Evolutionary conservation across 2,797 vertebrate species (phyloP), one percentile per base, ranked within the genome.

Genomic region (Mionectes olivaceus): DNA sequence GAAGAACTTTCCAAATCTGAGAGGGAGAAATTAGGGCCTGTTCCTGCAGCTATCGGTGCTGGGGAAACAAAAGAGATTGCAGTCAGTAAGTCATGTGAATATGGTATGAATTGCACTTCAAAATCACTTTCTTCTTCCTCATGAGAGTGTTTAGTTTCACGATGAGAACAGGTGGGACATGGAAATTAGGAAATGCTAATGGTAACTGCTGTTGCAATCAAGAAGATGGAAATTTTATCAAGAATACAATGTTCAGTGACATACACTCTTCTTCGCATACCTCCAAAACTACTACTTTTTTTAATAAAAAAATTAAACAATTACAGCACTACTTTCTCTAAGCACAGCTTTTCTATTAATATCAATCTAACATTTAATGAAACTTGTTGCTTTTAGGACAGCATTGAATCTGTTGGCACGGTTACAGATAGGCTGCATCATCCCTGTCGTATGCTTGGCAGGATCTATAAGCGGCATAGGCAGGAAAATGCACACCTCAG

Each of bases 1-100:
- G 99, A 99, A 96, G 99, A 99, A 98, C 99, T 99, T 98, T 99
- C 99, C 98, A 99, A 98, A 97, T 99, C 99, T 28, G 99, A 99
- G 98, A 99, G 97, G 70, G 99, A 99, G 97, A 99, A 99, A 98
- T 99, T 99, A 76, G 99, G 99, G 91, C 99, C 99, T 61, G 99
- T 99, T 96, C 99, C 99, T 97, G 99, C 99, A 83, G 99, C 99
- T 94, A 99, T 99, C 22, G 99, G 99, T 82, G 99, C 99, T 99
- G 92, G 87, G 94, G 90, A 97, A 95, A 97, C 83, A 97, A 96
- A 95, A 92, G 68, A 96, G 56, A 95, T 84, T 61, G 78, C 87
- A 92, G 87, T 94, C 79, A 92, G 94, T 97, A 93, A 97, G 77
- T 92, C 90, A 91, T 44, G 86, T 89, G 90, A 95, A 89, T 47